These are phyloP conservation scores for Lipotes vexillifer DNA, from an alignment of 2,113 vertebrate species.

Conservation along the genomic window DNA sequence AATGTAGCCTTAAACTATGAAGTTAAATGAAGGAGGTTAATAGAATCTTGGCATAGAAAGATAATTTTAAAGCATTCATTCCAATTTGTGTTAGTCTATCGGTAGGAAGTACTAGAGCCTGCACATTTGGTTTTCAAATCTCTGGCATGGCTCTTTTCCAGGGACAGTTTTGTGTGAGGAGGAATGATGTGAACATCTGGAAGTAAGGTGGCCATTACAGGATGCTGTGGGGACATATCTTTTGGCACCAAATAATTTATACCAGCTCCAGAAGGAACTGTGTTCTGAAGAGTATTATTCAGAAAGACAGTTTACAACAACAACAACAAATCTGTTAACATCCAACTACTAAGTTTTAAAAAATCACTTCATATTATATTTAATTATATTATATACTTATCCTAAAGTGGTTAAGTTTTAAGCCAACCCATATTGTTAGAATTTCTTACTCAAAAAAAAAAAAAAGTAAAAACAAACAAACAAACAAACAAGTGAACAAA, in stretches of 20 bases:
- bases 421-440: neutral
- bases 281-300: neutral
- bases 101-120: neutral
- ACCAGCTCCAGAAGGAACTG: neutral
- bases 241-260: neutral
- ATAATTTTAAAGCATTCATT: neutral
- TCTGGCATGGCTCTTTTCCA: neutral
- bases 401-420: neutral
- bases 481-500: neutral
- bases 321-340: neutral
- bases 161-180: neutral
- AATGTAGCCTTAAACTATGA: neutral
- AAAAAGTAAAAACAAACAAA: neutral
- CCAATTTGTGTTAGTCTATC: neutral
- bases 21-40: neutral
- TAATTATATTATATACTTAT: neutral
- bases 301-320: neutral
- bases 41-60: neutral
- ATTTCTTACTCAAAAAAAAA: neutral
- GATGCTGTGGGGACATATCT: neutral
- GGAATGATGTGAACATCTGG: neutral
- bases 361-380: neutral
- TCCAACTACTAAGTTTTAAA: constrained; percentile 1
- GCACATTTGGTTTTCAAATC: neutral
- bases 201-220: neutral